A percentile compares a stretch with the other conserved stretches of the same genome.
These are phyloP conservation scores for Erebia aethiops DNA, from an alignment of 2,888 invertebrate genomes.

Conservation along the genomic window DNA sequence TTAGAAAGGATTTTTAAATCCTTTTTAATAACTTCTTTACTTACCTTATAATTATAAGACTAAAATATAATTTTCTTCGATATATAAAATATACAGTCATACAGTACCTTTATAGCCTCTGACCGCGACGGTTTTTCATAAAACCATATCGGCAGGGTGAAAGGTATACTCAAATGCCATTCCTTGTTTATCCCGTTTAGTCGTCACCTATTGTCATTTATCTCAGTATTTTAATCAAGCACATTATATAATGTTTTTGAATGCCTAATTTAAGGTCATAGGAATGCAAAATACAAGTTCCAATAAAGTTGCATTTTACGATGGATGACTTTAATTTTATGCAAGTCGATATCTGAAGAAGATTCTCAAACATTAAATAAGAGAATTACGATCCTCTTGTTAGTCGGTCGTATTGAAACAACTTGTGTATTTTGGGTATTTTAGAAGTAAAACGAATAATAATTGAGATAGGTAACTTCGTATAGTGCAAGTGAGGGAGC, in stretches of 20 bases:
- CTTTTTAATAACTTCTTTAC: too few relatives aligned
- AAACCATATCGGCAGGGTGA: too few relatives aligned
- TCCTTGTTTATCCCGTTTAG: too few relatives aligned
- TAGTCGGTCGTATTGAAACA: slow-evolving; percentile 64
- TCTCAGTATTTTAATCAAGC: slow-evolving; percentile 21
- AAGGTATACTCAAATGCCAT: too few relatives aligned
- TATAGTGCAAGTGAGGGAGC: slow-evolving; percentile 55
- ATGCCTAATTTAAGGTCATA: slow-evolving; percentile 30
- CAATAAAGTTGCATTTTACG: slow-evolving; percentile 62
- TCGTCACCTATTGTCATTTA: not conserved
- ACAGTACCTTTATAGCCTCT: too few relatives aligned
- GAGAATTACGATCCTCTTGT: slow-evolving; percentile 64
- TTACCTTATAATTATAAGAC: too few relatives aligned
- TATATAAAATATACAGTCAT: too few relatives aligned
- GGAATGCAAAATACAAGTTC: slow-evolving; percentile 48
- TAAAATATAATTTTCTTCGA: too few relatives aligned
- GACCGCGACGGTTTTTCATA: too few relatives aligned
- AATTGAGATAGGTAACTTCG: slow-evolving; percentile 19
- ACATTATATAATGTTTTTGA: slow-evolving; percentile 32
- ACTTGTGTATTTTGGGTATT: slow-evolving; percentile 46
- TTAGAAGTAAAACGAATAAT: slow-evolving; percentile 3
- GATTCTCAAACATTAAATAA: too few relatives aligned
- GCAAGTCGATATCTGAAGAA: slow-evolving; percentile 63
- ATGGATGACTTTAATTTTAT: slow-evolving; percentile 63
- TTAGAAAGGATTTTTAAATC: too few relatives aligned